Evolutionary conservation across 2,888 invertebrate species (phyloP), one percentile per base, ranked within the genome.

Genomic region (Parnassius glacialis): DNA sequence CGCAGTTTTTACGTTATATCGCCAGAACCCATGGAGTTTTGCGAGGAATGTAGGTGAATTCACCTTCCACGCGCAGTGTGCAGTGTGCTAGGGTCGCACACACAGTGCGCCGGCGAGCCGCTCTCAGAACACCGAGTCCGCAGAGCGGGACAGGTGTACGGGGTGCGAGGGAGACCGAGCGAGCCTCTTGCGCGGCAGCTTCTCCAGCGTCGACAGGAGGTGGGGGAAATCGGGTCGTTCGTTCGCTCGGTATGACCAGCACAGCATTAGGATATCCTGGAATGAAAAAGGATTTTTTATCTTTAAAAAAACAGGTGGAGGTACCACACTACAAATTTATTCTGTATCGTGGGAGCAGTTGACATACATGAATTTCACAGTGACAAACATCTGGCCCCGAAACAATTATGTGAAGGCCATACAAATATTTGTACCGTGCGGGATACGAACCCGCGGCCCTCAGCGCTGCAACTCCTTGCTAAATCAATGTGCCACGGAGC

Each of bases 141-240:
- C 98, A 57, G 98, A 98, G 78, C 98, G 95, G 55, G 98, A 98
- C 75, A 99, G 93, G 84, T 99, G 98, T 41, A 98, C 96, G 43
- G 99, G 99, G 94, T 99, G 99, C 67, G 99, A 99, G 70, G 99
- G 99, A 80, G 98, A 98, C 69, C 99, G 95, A 57, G 97, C 98
- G 71, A 99, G 94, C 53, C 97, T 94, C 91, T 98, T 98, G 87
- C 98, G 97, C 53, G 99, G 99, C 75, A 99, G 93, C 83, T 96
- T 96, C 81, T 98, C 97, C 63, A 99, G 93, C 64, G 96, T 94
- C 62, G 95, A 95, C 71, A 97, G 93, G 64, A 99, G 92, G 69
- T 94, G 94, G 60, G 95, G 94, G 90, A 99, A 99, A 83, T 98
- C 97, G 0, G 98, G 97, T 67, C 99, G 94, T 79, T 97, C 97